These are phyloP conservation scores for Trissolcus basalis DNA, from an alignment of 1,140 invertebrate genomes.

Conservation along the genomic window DNA sequence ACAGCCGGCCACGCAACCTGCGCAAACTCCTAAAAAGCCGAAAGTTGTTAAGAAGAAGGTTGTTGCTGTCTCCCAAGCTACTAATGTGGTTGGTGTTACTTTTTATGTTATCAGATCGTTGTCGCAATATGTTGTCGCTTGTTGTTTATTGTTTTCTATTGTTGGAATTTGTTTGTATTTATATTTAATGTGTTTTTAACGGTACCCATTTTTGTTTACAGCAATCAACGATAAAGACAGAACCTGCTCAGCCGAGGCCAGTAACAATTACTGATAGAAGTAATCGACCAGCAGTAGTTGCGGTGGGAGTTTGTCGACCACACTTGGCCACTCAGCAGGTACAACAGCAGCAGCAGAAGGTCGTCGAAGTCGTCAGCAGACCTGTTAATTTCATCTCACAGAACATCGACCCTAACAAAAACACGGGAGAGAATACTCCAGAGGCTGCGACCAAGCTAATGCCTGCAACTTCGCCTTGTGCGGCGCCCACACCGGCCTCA, in stretches of 20 bases:
- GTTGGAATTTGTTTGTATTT: too few relatives aligned
- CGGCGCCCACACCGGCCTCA: slow-evolving; percentile 58
- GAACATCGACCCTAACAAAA: slow-evolving; percentile 65
- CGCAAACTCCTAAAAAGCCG: slow-evolving; percentile 65
- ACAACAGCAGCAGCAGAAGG: slow-evolving; percentile 55
- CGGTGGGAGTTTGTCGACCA: slow-evolving; percentile 65
- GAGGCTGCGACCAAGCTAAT: slow-evolving; percentile 63
- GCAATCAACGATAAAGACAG: slow-evolving; percentile 55
- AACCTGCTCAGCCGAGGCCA: slow-evolving; percentile 6
- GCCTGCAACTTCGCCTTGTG: slow-evolving; percentile 58
- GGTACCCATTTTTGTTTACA: slow-evolving; percentile 19
- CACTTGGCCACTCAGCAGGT: slow-evolving; percentile 42
- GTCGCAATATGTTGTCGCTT: too few relatives aligned
- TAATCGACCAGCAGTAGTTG: slow-evolving; percentile 26
- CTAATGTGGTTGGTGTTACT: slow-evolving; percentile 31
- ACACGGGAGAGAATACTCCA: slow-evolving; percentile 57
- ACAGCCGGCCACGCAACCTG: slow-evolving; percentile 35
- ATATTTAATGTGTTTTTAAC: too few relatives aligned
- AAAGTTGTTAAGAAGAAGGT: slow-evolving; percentile 72
- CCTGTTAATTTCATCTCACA: slow-evolving; percentile 58
- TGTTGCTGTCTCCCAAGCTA: slow-evolving; percentile 61
- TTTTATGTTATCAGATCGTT: too few relatives aligned
- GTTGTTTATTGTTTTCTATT: too few relatives aligned
- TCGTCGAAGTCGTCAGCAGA: slow-evolving; percentile 62
- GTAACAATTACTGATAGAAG: slow-evolving; percentile 16